Conservation (phyloP, 23 tunicate genomes). For the Ascidia mentula region DNA sequence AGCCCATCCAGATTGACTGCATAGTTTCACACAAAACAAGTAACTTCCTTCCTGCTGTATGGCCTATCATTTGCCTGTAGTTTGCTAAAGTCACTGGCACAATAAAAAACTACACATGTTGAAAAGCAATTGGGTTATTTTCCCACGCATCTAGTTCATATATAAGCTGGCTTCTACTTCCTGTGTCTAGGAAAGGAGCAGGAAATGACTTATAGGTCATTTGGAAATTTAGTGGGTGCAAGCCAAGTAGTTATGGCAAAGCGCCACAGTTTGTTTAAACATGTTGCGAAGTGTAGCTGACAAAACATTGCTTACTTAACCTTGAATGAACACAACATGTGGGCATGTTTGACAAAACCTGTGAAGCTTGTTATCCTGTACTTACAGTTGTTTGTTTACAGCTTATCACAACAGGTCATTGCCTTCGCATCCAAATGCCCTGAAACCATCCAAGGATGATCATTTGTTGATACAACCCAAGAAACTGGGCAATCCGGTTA, state of each 20-base stretch:
- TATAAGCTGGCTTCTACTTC: background rate
- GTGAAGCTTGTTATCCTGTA: no score
- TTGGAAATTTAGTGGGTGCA: background rate
- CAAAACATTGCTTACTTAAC: background rate
- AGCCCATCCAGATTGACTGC: background rate
- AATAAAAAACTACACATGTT: background rate
- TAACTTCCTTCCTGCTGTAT: background rate
- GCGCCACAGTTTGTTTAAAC: no score
- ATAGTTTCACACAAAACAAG: background rate
- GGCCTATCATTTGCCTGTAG: background rate
- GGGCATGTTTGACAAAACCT: no score
- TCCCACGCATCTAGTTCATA: slow-evolving; percentile 1
- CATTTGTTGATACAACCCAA: slow-evolving; percentile 67
- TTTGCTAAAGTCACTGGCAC: background rate
- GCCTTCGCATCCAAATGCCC: slow-evolving; percentile 31
- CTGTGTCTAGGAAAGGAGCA: background rate
- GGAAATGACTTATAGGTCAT: background rate
- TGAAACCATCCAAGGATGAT: slow-evolving; percentile 46
- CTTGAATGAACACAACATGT: background rate
- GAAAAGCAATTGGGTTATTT: background rate
- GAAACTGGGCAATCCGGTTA: slow-evolving; percentile 73
- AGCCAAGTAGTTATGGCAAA: background rate
- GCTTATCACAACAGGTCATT: slow-evolving; percentile 17
- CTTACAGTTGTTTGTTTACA: no score
- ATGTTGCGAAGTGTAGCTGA: no score